Evolutionary conservation across 2,888 invertebrate species (phyloP).

Genomic region (Ametastegia equiseti): DNA sequence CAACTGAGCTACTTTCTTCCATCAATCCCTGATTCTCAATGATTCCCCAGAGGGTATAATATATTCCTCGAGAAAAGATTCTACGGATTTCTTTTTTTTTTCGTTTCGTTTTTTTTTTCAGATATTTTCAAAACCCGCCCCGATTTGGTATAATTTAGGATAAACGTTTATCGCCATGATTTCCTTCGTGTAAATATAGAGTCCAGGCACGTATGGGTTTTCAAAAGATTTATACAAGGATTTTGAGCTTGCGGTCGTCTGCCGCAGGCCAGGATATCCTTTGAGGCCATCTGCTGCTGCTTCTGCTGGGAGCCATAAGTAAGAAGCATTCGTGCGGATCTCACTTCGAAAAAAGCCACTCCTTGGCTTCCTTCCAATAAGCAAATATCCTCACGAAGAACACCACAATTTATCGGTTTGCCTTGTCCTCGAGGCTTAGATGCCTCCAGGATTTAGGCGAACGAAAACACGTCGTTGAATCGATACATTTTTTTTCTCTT

Average conservation of each 20-base stretch:
- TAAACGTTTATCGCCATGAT: background rate
- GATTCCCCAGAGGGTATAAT: too few relatives aligned
- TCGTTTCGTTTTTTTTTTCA: too few relatives aligned
- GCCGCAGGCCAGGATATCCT: background rate
- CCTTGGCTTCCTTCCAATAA: conserved; percentile 12
- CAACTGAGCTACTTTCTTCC: too few relatives aligned
- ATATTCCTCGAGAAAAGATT: too few relatives aligned
- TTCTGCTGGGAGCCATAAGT: background rate
- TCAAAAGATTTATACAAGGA: background rate
- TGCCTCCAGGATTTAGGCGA: background rate
- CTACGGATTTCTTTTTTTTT: too few relatives aligned
- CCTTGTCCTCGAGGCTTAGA: background rate
- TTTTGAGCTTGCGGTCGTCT: background rate
- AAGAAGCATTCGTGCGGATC: background rate
- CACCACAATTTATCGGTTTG: background rate
- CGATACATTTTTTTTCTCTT: background rate
- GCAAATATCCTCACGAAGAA: conserved; percentile 8
- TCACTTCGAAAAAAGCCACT: background rate
- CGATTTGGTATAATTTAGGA: background rate
- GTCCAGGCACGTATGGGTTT: background rate
- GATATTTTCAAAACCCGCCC: too few relatives aligned
- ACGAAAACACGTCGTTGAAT: background rate
- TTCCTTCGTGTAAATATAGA: background rate
- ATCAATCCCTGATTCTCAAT: too few relatives aligned
- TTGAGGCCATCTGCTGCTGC: too few relatives aligned